A percentile compares a stretch with the other conserved stretches of the same genome.
Conservation (phyloP, 1,140 invertebrate species). For the Heliconius himera region DNA sequence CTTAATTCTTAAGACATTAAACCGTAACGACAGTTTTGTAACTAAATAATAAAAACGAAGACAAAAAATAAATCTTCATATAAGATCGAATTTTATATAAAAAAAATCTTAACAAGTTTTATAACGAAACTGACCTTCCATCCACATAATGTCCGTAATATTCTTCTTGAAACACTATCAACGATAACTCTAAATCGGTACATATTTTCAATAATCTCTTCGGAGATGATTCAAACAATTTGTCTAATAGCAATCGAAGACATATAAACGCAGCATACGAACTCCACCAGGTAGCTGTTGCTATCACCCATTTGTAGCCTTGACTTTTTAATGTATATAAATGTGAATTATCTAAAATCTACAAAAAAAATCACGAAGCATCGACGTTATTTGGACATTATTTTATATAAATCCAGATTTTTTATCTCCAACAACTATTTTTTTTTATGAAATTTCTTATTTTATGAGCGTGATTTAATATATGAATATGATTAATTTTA, state of each 20-base stretch:
- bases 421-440: too few species aligned
- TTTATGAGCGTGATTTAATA: too few species aligned
- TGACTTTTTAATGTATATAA: conserved; percentile 47
- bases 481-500: too few species aligned
- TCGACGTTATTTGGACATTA: too few species aligned
- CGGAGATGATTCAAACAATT: conserved; percentile 41
- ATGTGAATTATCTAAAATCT: conserved; percentile 56
- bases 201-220: conserved; percentile 51
- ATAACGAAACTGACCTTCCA: conserved; percentile 57
- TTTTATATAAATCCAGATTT: too few species aligned
- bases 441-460: too few species aligned
- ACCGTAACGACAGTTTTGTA: too few species aligned
- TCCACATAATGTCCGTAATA: conserved; percentile 71
- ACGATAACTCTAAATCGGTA: conserved; percentile 52
- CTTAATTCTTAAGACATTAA: too few species aligned
- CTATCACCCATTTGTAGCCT: conserved; percentile 59
- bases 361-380: neutral
- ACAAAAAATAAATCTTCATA: too few species aligned
- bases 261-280: conserved; percentile 50
- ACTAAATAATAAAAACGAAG: too few species aligned
- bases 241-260: conserved; percentile 40
- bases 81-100: too few species aligned
- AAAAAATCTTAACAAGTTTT: too few species aligned
- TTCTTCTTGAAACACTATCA: conserved; percentile 69
- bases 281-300: conserved; percentile 53